phyloP scores from a whole-genome alignment of 1,140 invertebrate species.

The Ceratina japonica region DNA sequence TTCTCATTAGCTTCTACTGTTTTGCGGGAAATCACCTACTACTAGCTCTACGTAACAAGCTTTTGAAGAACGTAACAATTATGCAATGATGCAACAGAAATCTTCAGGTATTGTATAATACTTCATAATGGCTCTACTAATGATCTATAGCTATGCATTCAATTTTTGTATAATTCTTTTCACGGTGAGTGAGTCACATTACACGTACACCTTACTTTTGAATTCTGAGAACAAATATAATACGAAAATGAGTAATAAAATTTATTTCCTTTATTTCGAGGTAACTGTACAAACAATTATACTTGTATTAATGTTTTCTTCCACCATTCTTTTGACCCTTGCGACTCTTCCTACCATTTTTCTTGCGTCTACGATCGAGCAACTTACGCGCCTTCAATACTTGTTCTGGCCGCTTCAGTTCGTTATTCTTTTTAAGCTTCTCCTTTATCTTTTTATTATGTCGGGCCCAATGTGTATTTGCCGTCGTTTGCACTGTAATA shows the following conservation, averaged over 20 bases:
- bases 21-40: constrained; percentile 20
- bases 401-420: constrained; percentile 85
- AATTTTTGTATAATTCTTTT: background rate
- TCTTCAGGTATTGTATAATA: constrained; percentile 39
- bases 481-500: constrained; percentile 72
- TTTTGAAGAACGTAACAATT: constrained; percentile 29
- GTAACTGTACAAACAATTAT: background rate
- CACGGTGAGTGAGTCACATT: background rate
- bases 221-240: background rate
- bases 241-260: too few relatives aligned
- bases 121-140: background rate
- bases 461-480: constrained; percentile 81
- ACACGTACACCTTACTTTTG: background rate
- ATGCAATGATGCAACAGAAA: constrained; percentile 50
- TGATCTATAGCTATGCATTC: constrained; percentile 1
- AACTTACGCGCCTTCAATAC: constrained; percentile 84
- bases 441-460: constrained; percentile 82
- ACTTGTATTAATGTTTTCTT: constrained; percentile 64
- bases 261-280: background rate
- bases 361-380: constrained; percentile 80
- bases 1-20: constrained; percentile 37
- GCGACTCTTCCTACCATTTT: constrained; percentile 70
- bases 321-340: constrained; percentile 63
- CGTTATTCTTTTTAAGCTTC: constrained; percentile 77
- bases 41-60: constrained; percentile 35